Evolutionary conservation across 92 coral and sea anemone species (phyloP).

Genomic region (Siderastrea siderea): DNA sequence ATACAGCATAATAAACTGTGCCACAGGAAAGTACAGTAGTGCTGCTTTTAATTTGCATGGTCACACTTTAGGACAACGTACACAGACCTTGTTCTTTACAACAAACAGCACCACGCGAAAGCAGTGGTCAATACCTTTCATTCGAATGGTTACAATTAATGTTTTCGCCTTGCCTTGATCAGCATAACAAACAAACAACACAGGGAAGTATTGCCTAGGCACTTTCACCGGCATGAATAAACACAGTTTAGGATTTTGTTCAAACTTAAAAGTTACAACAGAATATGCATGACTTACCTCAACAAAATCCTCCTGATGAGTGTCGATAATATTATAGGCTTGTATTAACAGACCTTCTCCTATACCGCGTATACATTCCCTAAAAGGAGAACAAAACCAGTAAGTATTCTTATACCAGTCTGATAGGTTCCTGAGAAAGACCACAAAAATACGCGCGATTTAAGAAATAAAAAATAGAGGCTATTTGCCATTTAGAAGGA

Average conservation of each 20-base stretch:
- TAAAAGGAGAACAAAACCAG: conserved; percentile 4
- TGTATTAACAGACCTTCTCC: conserved; percentile 78
- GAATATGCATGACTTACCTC: conserved; percentile 68
- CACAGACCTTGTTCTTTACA: not conserved
- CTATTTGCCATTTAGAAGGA: too few relatives aligned
- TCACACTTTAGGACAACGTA: not conserved
- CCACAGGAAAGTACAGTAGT: too few relatives aligned
- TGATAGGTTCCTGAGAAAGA: not conserved
- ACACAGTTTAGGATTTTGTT: not conserved
- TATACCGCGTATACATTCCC: conserved; percentile 90
- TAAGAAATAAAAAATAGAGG: too few relatives aligned
- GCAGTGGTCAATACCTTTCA: not conserved
- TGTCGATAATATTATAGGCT: conserved; percentile 86
- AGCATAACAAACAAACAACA: too few relatives aligned
- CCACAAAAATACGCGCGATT: not conserved
- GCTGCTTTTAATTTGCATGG: not conserved
- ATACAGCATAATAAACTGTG: too few relatives aligned
- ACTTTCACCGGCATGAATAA: too few relatives aligned
- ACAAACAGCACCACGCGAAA: not conserved
- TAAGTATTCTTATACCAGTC: not conserved
- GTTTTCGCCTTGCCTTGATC: too few relatives aligned
- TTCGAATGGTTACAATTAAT: too few relatives aligned
- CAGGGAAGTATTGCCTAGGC: too few relatives aligned
- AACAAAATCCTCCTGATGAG: conserved; percentile 79
- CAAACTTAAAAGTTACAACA: not conserved